Evolutionary conservation across 2,888 invertebrate genomes (phyloP).

Genomic region (Keiferia lycopersicella): DNA sequence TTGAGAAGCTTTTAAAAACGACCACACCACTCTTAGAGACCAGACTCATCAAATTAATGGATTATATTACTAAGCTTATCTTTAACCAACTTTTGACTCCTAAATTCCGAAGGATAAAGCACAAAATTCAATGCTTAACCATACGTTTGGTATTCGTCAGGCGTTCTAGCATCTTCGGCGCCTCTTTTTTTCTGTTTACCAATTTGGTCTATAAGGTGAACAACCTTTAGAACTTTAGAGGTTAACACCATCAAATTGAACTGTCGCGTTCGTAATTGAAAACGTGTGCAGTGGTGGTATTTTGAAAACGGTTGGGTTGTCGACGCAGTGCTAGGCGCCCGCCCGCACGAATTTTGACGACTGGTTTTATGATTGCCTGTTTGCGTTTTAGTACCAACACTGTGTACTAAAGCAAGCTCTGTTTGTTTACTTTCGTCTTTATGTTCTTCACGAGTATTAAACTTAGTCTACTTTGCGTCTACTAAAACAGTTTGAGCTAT

Average conservation of each 20-base stretch:
- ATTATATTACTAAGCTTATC: conserved; percentile 17
- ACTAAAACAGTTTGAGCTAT: neutral
- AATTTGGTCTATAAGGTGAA: conserved; percentile 52
- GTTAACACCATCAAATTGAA: conserved; percentile 47
- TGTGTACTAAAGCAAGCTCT: conserved; percentile 38
- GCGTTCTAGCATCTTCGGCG: conserved; percentile 36
- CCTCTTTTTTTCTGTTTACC: conserved; percentile 42
- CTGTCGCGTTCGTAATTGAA: conserved; percentile 40
- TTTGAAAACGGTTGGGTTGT: conserved; percentile 43
- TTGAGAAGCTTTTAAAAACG: conserved; percentile 31
- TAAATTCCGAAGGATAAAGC: conserved; percentile 25
- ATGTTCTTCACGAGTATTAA: conserved; percentile 15
- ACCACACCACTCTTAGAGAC: conserved; percentile 28
- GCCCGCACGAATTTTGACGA: conserved; percentile 51
- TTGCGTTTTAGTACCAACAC: conserved; percentile 39
- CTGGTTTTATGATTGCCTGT: conserved; percentile 51
- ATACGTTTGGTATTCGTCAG: conserved; percentile 29
- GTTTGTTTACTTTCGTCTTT: conserved; percentile 27
- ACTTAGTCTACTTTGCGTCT: conserved; percentile 15
- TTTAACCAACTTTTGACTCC: neutral
- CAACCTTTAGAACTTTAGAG: conserved; percentile 52
- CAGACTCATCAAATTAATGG: conserved; percentile 13
- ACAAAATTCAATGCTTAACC: conserved; percentile 22
- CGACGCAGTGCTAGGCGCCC: conserved; percentile 42
- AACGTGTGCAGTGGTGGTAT: conserved; percentile 36